Conservation (phyloP, 2,888 invertebrate species). For the Phymatocera aterrima region DNA sequence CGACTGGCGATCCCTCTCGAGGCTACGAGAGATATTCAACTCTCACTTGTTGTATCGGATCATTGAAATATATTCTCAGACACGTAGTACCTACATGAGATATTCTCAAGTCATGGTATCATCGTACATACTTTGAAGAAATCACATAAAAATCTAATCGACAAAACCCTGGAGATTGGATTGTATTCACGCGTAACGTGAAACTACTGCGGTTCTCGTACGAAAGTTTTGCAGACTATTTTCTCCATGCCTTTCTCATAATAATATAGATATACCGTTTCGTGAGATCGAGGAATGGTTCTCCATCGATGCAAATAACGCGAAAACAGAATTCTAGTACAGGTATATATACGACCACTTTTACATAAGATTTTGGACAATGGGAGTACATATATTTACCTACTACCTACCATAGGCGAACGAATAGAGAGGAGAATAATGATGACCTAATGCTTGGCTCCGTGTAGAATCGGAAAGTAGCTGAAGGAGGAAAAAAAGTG, state of each 20-base stretch:
- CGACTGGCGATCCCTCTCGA: neutral
- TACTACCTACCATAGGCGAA: neutral
- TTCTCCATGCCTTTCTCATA: no score
- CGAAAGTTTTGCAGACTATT: no score
- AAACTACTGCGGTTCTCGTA: no score
- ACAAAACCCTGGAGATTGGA: no score
- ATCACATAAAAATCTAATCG: no score
- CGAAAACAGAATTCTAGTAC: neutral
- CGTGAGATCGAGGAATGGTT: no score
- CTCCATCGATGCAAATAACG: neutral
- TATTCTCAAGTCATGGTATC: neutral
- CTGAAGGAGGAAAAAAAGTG: neutral
- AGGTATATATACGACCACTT: neutral
- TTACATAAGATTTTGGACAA: neutral
- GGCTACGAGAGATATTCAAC: neutral
- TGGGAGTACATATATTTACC: neutral
- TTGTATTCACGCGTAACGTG: no score
- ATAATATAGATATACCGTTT: no score
- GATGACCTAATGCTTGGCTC: neutral
- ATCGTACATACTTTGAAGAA: neutral
- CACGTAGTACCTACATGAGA: neutral
- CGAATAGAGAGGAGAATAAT: neutral
- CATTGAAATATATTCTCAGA: slow-evolving; percentile 4
- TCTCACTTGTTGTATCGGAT: neutral
- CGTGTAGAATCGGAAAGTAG: slow-evolving; percentile 3